A percentile compares a stretch with the other conserved stretches of the same genome.
Conservation (phyloP, 2,888 invertebrate genomes). For the Euproctis similis region DNA sequence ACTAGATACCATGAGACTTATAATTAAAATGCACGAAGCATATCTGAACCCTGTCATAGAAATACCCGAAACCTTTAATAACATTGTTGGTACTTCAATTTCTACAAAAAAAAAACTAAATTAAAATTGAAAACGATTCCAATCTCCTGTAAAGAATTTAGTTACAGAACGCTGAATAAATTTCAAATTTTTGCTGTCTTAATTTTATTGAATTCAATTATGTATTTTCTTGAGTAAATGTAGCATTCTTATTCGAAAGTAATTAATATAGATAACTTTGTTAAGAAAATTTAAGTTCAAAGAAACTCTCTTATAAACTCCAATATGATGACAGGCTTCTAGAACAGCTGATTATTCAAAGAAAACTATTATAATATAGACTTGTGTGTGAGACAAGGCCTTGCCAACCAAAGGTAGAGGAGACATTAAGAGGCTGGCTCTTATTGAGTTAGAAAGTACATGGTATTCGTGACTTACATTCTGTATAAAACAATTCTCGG, state of each 20-base stretch:
- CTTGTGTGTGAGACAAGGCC: constrained; percentile 44
- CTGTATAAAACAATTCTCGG: constrained; percentile 72
- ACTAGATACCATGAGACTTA: constrained; percentile 24
- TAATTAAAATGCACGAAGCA: constrained; percentile 36
- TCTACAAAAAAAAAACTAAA: neutral
- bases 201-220: constrained; percentile 3
- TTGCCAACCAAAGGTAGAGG: constrained; percentile 41
- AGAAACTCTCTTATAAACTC: neutral
- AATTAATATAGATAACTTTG: neutral
- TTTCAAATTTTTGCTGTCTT: neutral
- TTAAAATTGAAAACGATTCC: constrained; percentile 2
- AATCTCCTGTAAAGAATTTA: constrained; percentile 3
- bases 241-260: neutral
- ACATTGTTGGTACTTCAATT: neutral
- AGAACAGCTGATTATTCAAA: constrained; percentile 5
- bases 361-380: constrained; percentile 41
- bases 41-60: constrained; percentile 30
- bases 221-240: neutral
- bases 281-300: neutral
- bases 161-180: constrained; percentile 1
- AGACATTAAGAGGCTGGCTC: constrained; percentile 42
- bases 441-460: constrained; percentile 67
- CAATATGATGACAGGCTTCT: neutral
- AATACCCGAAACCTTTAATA: constrained; percentile 10
- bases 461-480: constrained; percentile 74